phyloP scores from a whole-genome alignment of 2,113 vertebrate genomes.

The Hydrolagus affinis region DNA sequence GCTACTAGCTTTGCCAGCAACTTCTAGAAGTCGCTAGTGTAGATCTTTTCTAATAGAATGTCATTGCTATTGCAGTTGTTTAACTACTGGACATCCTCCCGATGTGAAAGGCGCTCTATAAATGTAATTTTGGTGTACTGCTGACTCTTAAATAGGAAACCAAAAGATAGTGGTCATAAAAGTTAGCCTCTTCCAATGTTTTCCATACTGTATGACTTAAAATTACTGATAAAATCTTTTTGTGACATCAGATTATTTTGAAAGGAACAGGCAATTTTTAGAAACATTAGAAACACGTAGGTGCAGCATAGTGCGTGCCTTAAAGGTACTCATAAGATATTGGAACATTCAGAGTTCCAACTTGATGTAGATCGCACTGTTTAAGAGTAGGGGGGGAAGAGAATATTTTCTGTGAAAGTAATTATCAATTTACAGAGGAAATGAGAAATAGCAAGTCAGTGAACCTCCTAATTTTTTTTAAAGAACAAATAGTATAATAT shows the following conservation, averaged over 20 bases:
- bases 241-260: background rate
- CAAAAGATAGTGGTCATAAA: background rate
- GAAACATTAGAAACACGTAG: background rate
- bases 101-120: too few relatives aligned
- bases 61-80: slow-evolving; percentile 9
- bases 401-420: background rate
- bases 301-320: background rate
- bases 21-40: background rate
- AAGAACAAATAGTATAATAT: background rate
- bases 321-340: background rate
- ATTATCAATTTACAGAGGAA: slow-evolving; percentile 5
- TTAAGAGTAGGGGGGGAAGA: background rate
- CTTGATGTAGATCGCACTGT: background rate
- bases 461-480: background rate
- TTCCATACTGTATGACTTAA: background rate
- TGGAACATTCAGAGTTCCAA: background rate
- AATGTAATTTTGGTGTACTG: too few relatives aligned
- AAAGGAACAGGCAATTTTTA: background rate
- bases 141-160: slow-evolving; percentile 18
- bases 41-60: background rate
- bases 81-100: too few relatives aligned
- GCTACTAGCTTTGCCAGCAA: background rate
- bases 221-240: background rate
- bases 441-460: background rate
- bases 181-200: background rate